Base-by-base conservation (phyloP, 2,888 invertebrate genomes). In the Cosmia trapezina region DNA sequence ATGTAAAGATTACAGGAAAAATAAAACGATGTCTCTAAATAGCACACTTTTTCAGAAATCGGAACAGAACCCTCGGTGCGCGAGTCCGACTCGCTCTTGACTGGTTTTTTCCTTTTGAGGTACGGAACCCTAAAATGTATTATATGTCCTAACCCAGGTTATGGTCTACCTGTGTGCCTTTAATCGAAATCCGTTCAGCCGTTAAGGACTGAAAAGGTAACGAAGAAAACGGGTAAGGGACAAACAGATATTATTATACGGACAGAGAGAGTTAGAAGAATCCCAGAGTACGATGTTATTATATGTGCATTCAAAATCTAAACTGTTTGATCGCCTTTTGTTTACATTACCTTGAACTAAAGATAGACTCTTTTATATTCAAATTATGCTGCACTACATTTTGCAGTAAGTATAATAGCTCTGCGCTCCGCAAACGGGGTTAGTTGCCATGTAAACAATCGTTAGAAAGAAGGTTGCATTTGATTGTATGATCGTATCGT, bases 281-380 rank as follows among this genome's bases (percentile, higher is more conserved):
- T 17, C 76, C 56, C 49, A 64, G 59, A 43, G 41, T 49, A 49
- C 12, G 11, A 19, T 59, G 33, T 65, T 57, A 41, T 37, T 71
- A 65, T 61, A 70, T 47, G 45, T n/a, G 14, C 11, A 28, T 75
- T 4, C 7, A 41, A 41, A 64, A 70, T 66, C 45, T 37, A 49
- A 60, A 45, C 51, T 28, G 37, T 59, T 76, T 54, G 41, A 76
- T 76, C 17, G 49, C 12, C 17, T 45, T 53, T 49, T 78, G 63
- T 63, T 64, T 61, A 68, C 4, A 7, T 60, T 47, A 66, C 74
- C 70, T 74, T 73, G 70, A 65, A 65, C 60, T 6, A 45, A 62
- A 75, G 11, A 63, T 62, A 60, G 59, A 28, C 3, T 33, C 8
- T 41, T 33, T 69, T 60, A 45, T 11, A 28, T 51, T 74, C 28